Evolutionary conservation across 1,140 invertebrate species (phyloP).

Genomic region (Trichonephila inaurata): DNA sequence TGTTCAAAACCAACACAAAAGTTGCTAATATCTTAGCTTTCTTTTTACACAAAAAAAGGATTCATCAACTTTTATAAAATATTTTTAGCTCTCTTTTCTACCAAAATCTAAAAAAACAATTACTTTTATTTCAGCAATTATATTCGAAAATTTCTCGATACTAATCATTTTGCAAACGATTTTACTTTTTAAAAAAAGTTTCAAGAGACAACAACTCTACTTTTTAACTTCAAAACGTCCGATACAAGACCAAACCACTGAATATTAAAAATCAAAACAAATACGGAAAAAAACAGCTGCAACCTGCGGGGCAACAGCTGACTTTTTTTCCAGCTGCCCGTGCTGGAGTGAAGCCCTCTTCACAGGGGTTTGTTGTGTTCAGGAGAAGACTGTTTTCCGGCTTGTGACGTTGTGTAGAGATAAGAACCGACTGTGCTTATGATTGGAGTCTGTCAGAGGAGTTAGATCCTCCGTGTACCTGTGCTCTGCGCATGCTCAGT

Average conservation of each 20-base stretch:
- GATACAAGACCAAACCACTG: not conserved
- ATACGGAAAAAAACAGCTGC: not conserved
- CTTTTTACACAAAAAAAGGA: no score
- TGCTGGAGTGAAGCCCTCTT: not conserved
- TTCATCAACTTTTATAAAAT: no score
- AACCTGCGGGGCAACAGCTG: conserved; percentile 15
- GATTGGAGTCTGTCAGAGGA: conserved; percentile 3
- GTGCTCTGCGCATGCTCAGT: conserved; percentile 21
- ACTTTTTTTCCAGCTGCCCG: conserved; percentile 19
- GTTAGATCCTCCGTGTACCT: conserved; percentile 17
- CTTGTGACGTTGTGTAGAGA: not conserved
- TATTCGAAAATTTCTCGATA: no score
- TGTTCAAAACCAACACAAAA: no score
- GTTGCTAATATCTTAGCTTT: no score
- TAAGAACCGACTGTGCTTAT: not conserved
- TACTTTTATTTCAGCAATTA: no score
- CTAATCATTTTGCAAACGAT: no score
- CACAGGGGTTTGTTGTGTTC: not conserved
- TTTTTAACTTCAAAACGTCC: conserved; percentile 5
- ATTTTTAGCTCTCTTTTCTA: no score
- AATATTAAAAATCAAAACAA: not conserved
- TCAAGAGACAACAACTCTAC: not conserved
- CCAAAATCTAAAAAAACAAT: no score
- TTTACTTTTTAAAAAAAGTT: not conserved
- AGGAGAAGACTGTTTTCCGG: not conserved